Evolutionary conservation across 2,113 vertebrate species (phyloP).

Genomic region (Tachycineta bicolor): DNA sequence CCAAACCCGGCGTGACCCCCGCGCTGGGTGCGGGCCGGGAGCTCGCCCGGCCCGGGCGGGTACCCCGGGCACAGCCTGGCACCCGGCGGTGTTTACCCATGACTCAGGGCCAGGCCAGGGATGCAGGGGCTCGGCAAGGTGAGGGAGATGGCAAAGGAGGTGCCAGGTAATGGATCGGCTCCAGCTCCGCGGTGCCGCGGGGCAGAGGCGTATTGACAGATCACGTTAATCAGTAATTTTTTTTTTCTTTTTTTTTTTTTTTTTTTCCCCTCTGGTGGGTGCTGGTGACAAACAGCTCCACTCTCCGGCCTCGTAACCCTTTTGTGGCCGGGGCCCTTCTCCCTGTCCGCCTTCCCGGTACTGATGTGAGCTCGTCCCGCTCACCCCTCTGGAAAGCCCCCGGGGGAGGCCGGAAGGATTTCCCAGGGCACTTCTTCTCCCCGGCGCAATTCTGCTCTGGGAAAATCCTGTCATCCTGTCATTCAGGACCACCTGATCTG

Average conservation of each 20-base stretch:
- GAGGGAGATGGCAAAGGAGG: slow-evolving; percentile 57
- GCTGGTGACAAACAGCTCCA: slow-evolving; percentile 8
- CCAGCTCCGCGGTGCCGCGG: slow-evolving; percentile 9
- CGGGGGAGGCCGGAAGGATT: background rate
- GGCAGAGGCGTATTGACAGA: slow-evolving; percentile 65
- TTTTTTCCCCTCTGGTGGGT: background rate
- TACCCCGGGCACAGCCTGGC: slow-evolving; percentile 31
- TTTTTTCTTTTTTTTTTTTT: background rate
- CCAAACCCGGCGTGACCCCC: background rate
- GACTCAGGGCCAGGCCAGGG: slow-evolving; percentile 28
- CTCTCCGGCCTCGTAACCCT: background rate
- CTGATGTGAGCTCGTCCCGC: background rate
- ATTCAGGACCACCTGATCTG: background rate
- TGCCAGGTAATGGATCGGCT: slow-evolving; percentile 59
- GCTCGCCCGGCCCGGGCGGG: background rate
- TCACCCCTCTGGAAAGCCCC: background rate
- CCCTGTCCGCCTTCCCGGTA: background rate
- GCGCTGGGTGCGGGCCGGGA: background rate
- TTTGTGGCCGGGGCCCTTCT: background rate
- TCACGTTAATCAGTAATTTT: slow-evolving; percentile 62
- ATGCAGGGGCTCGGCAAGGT: slow-evolving; percentile 45
- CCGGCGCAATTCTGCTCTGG: background rate
- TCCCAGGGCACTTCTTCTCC: background rate
- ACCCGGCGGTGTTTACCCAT: slow-evolving; percentile 58
- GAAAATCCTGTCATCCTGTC: background rate